Evolutionary conservation across 2,888 invertebrate species (phyloP), one percentile per base, ranked within the genome.

Genomic region (Epinotia bilunana): DNA sequence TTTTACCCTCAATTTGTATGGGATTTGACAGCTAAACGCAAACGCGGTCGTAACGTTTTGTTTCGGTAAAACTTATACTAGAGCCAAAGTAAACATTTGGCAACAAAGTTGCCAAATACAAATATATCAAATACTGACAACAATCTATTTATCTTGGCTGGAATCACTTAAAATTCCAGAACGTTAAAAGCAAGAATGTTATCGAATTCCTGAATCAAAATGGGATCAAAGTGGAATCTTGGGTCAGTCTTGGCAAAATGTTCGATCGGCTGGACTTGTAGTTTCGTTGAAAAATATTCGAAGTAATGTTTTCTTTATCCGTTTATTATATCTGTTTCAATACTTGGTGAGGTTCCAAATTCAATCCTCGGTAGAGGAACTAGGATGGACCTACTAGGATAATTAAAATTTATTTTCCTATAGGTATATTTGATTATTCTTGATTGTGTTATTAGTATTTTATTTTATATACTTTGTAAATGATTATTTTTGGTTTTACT

Each of bases 151-250:
- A 28, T 70, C 49, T 61, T 7, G 49, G 28, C 58, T 60, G 46
- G 49, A 58, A 58, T 57, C 49, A 58, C 46, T 74, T 64, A 39
- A 74, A 70, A 74, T 74, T 74, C 63, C 58, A 6, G 23, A 23
- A 5, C 20, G 61, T 57, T 63, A 58, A 64, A 58, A 49, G 64
- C 61, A 13, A n/a, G 68, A 57, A 55, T 53, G 53, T 72, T 61
- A 71, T 75, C 49, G 39, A 75, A 75, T 75, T 72, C 70, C 64
- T 9, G 39, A 60, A 65, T 65, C 60, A 70, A 53, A 71, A 62
- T 60, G 39, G 60, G 72, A 75, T 70, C 75, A 71, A 72, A 75
- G 65, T 13, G 49, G n/a, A 64, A 55, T 67, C 53, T 67, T 68
- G 67, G 68, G 68, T 58, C 57, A 46, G 43, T 57, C 46, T 28